These are phyloP conservation scores for Thumatha senex DNA, from an alignment of 2,888 invertebrate genomes.

Conservation along the genomic window DNA sequence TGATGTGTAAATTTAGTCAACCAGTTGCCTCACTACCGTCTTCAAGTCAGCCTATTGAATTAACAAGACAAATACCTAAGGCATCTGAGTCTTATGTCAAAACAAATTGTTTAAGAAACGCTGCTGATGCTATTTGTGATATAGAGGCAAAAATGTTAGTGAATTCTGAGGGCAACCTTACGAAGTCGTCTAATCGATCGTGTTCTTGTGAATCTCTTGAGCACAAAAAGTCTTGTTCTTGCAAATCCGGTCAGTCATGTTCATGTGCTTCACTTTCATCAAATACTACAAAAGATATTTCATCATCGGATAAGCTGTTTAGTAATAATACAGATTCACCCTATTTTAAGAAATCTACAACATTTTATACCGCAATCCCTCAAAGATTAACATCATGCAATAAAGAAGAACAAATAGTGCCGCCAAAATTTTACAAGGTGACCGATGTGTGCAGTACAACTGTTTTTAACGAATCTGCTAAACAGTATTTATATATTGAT, in stretches of 20 bases:
- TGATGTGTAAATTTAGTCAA: not conserved
- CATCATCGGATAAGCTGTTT: not conserved
- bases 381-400: not conserved
- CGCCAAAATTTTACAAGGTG: not conserved
- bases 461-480: not conserved
- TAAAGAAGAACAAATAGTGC: not conserved
- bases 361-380: not conserved
- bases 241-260: not conserved
- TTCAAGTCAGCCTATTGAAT: not conserved
- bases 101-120: not conserved
- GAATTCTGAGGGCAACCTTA: not conserved
- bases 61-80: not conserved
- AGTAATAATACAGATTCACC: not conserved
- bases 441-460: not conserved
- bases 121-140: not conserved
- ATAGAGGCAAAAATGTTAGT: not conserved
- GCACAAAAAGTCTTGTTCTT: not conserved
- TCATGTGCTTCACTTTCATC: not conserved
- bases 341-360: slow-evolving; percentile 1
- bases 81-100: not conserved
- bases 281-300: not conserved
- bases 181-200: not conserved
- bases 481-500: not conserved
- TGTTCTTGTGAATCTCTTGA: not conserved
- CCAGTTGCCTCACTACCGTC: not conserved